Evolutionary conservation across 2,797 vertebrate genomes (phyloP), one percentile per base, ranked within the genome.

Genomic region (Enteromius treurensis): DNA sequence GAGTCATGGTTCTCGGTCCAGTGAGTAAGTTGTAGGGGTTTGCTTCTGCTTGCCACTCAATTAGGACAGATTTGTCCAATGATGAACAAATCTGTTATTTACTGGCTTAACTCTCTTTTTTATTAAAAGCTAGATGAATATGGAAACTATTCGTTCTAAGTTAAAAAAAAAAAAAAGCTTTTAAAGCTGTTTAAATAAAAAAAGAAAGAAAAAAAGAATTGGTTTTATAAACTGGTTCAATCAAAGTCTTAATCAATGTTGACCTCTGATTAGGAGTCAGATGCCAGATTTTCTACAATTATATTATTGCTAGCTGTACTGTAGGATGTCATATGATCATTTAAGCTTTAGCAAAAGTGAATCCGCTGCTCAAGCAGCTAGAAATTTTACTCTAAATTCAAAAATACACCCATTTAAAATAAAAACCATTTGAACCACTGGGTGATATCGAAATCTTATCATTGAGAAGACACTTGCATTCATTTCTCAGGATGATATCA

Each of bases 401-500:
- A 81, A 81, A 81, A 47, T 29, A 23, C 60, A 42, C 21, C 42
- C 64, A 45, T 68, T 68, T 21, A 45, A 69, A 40, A 60, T 37
- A 11, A 80, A 76, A 77, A 55, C 42, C 45, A 79, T 70, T 42
- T 80, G 42, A 73, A 71, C 37, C 11, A 68, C 7, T 79, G 45
- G 47, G 79, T 23, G 19, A 29, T 26, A 6, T 19, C 65, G 62
- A 88, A 60, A 67, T 45, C 47, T 45, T 37, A 64, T 83, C 62
- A 76, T 81, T 86, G 73, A 37, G 47, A 73, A 82, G 75, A 84
- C 68, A 62, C 49, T 15, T 32, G 49, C 70, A 40, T 64, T 84
- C 60, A 77, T 74, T 85, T 81, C n/a, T 51, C 67, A 47, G 32
- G 67, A 79, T 71, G 79, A 84, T 82, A 75, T 80, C 26, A 86